Base-by-base conservation (phyloP, 37 sponge, comb jelly and placozoan species). In the Bolinopsis microptera region DNA sequence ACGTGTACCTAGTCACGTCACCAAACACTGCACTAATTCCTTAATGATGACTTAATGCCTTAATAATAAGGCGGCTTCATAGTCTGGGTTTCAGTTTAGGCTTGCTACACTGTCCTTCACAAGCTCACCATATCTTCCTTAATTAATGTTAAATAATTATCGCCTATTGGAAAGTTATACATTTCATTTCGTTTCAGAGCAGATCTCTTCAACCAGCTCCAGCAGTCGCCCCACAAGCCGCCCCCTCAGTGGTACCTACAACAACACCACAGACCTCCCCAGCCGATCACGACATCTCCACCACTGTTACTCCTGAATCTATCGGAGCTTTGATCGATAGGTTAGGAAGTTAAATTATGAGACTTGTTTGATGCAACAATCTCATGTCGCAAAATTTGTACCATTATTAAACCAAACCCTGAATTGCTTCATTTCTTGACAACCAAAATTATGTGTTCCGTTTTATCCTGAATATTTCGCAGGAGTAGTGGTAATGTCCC, bases 281-380 rank as follows among this genome's bases (percentile, higher is more conserved):
- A 8, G 75, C 27, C 18, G 31, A 72, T n/a, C 27, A n/a, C 31
- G 75, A n/a, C 27, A 72, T 72, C 18, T 72, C 75, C 18, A 72
- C 27, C n/a, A 72, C 75, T 24, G 75, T 72, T 21, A 72, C 75
- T 23, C 75, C 75, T 5, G n/a, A 72, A 72, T 72, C 75, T 28
- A 72, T 72, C 18, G 75, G 18, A 8, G 26, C 13, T 28, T 30
- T 30, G 75, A 72, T 72, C 3, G 18, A 72, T 30, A n/a, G 75
- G 75, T 72, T 5, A 21, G 31, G 13, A 67, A 67, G 21, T 28
- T 3, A 72, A 21, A 30, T 28, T 72, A 5, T 48, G 5, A 48
- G 13, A 18, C 61, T 48, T 48, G n/a, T n/a, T n/a, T n/a, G n/a
- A n/a, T n/a, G n/a, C n/a, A n/a, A n/a, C n/a, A n/a, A n/a, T n/a